Percentiles rank a stretch among this genome's conserved stretches.
These are phyloP conservation scores for Onthophagus taurus DNA, from an alignment of 1,140 invertebrate species.

Conservation along the genomic window DNA sequence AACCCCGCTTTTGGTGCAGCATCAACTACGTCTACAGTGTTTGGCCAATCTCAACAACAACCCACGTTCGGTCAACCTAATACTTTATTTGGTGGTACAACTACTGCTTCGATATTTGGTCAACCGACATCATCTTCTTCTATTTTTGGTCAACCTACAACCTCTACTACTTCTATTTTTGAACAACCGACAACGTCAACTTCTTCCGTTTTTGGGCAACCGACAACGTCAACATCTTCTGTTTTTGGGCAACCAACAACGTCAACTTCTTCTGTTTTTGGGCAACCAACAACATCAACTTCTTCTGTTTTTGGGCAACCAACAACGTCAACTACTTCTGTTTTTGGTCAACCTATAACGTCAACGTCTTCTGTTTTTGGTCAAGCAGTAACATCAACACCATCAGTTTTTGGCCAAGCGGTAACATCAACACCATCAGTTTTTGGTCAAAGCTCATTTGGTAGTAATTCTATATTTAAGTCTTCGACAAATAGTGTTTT, in stretches of 20 bases:
- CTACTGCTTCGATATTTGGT: slow-evolving; percentile 20
- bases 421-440: slow-evolving; percentile 7
- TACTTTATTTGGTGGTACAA: slow-evolving; percentile 10
- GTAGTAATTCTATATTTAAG: not conserved
- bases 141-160: slow-evolving; percentile 4
- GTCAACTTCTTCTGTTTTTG: too few species aligned
- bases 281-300: not conserved
- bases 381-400: slow-evolving; percentile 8
- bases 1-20: slow-evolving; percentile 1
- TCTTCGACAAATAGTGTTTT: not conserved
- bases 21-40: too few species aligned
- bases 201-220: too few species aligned
- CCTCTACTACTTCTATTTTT: slow-evolving; percentile 1
- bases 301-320: not conserved
- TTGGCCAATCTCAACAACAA: too few species aligned
- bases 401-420: not conserved
- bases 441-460: slow-evolving; percentile 15
- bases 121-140: slow-evolving; percentile 7
- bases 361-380: slow-evolving; percentile 8
- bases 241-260: too few species aligned
- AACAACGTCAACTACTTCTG: not conserved
- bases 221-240: too few species aligned
- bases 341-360: slow-evolving; percentile 6
- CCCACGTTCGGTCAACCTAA: slow-evolving; percentile 7
- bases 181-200: not conserved